Evolutionary conservation across 2,888 invertebrate genomes (phyloP).

Genomic region (Polydrusus pterygomalis): DNA sequence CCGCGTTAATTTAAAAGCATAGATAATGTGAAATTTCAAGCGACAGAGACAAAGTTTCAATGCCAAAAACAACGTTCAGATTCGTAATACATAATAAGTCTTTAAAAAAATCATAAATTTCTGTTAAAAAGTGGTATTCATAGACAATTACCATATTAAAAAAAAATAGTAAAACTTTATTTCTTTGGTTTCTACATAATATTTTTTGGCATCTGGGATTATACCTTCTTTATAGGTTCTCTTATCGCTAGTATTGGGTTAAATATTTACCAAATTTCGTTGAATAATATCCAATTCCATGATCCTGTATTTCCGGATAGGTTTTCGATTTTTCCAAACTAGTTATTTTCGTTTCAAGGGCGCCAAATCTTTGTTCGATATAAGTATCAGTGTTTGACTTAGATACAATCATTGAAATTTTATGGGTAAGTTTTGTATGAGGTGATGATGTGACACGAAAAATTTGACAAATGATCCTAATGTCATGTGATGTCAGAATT

Average conservation of each 20-base stretch:
- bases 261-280: slow-evolving; percentile 16
- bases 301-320: slow-evolving; percentile 46
- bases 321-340: slow-evolving; percentile 48
- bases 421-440: slow-evolving; percentile 40
- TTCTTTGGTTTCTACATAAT: too few species aligned
- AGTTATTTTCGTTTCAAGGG: slow-evolving; percentile 11
- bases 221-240: too few species aligned
- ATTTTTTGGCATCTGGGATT: too few species aligned
- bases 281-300: slow-evolving; percentile 41
- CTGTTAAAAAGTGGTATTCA: too few species aligned
- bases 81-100: too few species aligned
- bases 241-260: not conserved
- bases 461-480: slow-evolving; percentile 49
- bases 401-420: slow-evolving; percentile 49
- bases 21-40: too few species aligned
- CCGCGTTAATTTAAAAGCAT: too few species aligned
- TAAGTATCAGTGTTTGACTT: slow-evolving; percentile 45
- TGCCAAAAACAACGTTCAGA: too few species aligned
- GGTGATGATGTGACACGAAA: slow-evolving; percentile 50
- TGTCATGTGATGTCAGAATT: slow-evolving; percentile 30
- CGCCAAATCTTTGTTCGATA: slow-evolving; percentile 8
- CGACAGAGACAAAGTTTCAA: too few species aligned
- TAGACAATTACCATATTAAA: too few species aligned
- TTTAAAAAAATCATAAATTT: too few species aligned
- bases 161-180: too few species aligned